A percentile compares a stretch with the other conserved stretches of the same genome.
Evolutionary conservation across 1,140 invertebrate genomes (phyloP).

Genomic region (Tribolium madens): DNA sequence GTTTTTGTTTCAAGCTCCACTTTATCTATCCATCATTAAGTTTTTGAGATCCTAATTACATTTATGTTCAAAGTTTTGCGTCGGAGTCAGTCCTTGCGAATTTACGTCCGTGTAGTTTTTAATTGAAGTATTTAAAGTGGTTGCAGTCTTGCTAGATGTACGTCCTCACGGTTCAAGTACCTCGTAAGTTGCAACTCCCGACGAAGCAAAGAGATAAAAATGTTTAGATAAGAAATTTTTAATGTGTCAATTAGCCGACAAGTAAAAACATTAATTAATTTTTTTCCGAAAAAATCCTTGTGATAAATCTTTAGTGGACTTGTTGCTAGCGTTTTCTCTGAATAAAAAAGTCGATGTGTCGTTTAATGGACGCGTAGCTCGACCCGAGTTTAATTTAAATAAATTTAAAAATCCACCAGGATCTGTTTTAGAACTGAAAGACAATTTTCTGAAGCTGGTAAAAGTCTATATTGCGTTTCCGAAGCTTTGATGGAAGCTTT

Average conservation of each 20-base stretch:
- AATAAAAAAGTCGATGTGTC: slow-evolving; percentile 4
- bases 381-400: slow-evolving; percentile 32
- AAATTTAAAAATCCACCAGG: slow-evolving; percentile 33
- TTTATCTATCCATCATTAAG: slow-evolving; percentile 31
- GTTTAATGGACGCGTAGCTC: slow-evolving; percentile 22
- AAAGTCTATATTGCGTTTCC: slow-evolving; percentile 67
- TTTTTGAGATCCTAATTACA: slow-evolving; percentile 27
- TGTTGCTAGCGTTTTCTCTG: slow-evolving; percentile 15
- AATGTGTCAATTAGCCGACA: background rate
- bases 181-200: background rate
- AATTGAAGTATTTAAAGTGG: slow-evolving; percentile 36
- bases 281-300: slow-evolving; percentile 12
- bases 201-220: slow-evolving; percentile 10
- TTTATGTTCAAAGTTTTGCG: slow-evolving; percentile 26
- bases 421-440: slow-evolving; percentile 31
- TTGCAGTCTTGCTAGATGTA: slow-evolving; percentile 27
- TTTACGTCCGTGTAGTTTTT: slow-evolving; percentile 37
- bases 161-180: slow-evolving; percentile 9
- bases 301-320: slow-evolving; percentile 1
- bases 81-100: slow-evolving; percentile 3
- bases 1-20: background rate
- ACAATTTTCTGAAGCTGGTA: slow-evolving; percentile 32
- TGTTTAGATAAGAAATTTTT: slow-evolving; percentile 4
- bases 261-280: slow-evolving; percentile 4
- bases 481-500: slow-evolving; percentile 74